Evolutionary conservation across 2,113 vertebrate genomes (phyloP).

Genomic region (Heloderma charlesbogerti): DNA sequence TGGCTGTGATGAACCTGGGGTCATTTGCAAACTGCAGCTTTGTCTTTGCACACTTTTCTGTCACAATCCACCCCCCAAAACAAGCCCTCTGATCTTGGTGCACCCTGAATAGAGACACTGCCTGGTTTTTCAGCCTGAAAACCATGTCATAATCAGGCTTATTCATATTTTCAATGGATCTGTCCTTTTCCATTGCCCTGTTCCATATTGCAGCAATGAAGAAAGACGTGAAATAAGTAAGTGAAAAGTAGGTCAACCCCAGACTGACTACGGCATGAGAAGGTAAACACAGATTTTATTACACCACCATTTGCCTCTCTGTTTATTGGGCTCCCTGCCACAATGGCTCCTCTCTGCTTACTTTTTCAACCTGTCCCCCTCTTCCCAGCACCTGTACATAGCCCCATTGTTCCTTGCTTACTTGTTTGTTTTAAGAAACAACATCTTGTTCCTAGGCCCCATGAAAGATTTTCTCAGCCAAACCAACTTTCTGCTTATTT

Average conservation of each 20-base stretch:
- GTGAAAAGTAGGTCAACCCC: constrained; percentile 23
- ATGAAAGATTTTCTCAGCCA: background rate
- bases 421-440: background rate
- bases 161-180: background rate
- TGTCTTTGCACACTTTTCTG: background rate
- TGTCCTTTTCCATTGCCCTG: constrained; percentile 5
- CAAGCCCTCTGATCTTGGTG: background rate
- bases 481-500: background rate
- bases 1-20: background rate
- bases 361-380: too few relatives aligned
- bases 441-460: too few relatives aligned
- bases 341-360: background rate
- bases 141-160: background rate
- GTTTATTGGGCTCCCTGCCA: background rate
- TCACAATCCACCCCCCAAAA: background rate
- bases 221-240: constrained; percentile 38
- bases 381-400: background rate
- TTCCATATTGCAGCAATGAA: constrained; percentile 36
- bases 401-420: background rate
- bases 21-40: background rate
- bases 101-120: background rate
- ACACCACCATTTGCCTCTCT: background rate
- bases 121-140: background rate
- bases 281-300: constrained; percentile 12
- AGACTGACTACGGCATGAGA: background rate